Base-by-base conservation (phyloP, 2,888 invertebrate genomes). In the Drosophila setosimentum region DNA sequence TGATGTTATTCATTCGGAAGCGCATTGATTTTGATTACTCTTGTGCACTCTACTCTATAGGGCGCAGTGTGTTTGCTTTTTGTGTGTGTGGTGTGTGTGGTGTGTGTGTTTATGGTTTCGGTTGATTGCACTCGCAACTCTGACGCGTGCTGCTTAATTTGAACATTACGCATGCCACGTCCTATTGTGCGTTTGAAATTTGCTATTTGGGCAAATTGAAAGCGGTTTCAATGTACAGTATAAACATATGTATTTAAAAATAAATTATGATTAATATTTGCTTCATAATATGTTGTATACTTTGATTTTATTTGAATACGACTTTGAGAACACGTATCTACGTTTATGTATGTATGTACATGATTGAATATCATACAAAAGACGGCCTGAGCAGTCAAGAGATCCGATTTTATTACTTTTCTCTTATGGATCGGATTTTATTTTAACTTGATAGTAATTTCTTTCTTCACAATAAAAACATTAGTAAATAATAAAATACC, bases 11-110 rank as follows among this genome's bases (percentile, higher is more conserved):
- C 29, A 48, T 24, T 59, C 21, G 29, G 83, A 79, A 67, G 61
- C 68, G 86, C 86, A 86, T 87, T 85, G 88, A 83, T 88, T 85
- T 88, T 80, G 83, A 87, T 85, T 81, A 61, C 59, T 82, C 59
- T 73, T 78, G 65, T 79, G 73, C 57, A 67, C 67, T 51, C 65
- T 66, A 30, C 49, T 61, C 60, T 51, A 68, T 74, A 59, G 64
- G 40, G 51, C 53, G 21, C 49, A 53, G 45, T 45, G n/a, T n/a
- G n/a, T 42, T 37, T 21, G 3, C n/a, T 4, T 33, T 24, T 4
- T 33, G 0, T 40, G 48, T 49, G 60, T 67, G 45, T 62, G 51
- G 59, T 62, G 35, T 63, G 37, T 73, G 68, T 78, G 63, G 57
- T 53, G 6, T 66, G 42, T 49, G 29, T 51, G 49, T 45, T 42